These are phyloP conservation scores for Desmophyllum pertusum DNA, from an alignment of 92 coral and sea anemone genomes.

Conservation along the genomic window DNA sequence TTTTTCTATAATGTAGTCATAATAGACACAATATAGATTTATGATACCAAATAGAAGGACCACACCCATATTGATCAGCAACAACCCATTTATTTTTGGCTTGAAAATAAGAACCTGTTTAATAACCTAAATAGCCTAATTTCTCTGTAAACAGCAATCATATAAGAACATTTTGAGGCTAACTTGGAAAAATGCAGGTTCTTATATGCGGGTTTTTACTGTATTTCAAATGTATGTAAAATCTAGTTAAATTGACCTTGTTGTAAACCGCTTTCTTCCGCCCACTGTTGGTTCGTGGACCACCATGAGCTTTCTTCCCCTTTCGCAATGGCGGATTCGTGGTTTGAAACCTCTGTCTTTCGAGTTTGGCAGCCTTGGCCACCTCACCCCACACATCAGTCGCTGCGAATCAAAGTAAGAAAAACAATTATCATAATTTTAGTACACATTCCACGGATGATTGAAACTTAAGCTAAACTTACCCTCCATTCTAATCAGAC, in stretches of 20 bases:
- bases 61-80: no score
- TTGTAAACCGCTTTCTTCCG: not conserved
- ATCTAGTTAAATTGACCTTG: not conserved
- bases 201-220: not conserved
- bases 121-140: no score
- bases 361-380: not conserved
- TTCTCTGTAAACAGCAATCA: no score
- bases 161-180: no score
- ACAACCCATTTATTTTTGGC: no score
- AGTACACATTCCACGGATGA: not conserved
- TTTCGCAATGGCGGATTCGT: not conserved
- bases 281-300: not conserved
- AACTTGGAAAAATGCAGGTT: no score
- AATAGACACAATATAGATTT: no score
- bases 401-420: not conserved
- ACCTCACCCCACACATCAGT: not conserved
- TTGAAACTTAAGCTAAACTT: not conserved
- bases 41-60: no score
- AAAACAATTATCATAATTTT: not conserved
- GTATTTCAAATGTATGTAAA: not conserved
- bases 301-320: not conserved
- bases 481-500: not conserved
- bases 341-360: not conserved
- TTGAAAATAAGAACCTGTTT: no score
- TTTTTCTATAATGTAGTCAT: no score